Conservation (phyloP, 2,888 invertebrate genomes). For the Subacronicta megacephala region DNA sequence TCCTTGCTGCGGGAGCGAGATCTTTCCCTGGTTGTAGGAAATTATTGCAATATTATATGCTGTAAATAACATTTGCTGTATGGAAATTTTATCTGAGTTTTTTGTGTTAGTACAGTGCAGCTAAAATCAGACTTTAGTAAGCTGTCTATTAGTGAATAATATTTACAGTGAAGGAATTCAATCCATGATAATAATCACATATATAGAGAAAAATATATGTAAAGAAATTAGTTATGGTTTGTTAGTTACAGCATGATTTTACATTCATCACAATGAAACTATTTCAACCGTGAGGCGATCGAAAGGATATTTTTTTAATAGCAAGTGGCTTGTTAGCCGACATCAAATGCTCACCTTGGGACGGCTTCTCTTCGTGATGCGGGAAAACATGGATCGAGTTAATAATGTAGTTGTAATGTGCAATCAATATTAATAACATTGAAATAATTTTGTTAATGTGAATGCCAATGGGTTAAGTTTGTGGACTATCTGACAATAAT, state of each 20-base stretch:
- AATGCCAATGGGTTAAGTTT: slow-evolving; percentile 64
- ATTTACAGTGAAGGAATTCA: slow-evolving; percentile 9
- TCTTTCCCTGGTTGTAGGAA: slow-evolving; percentile 86
- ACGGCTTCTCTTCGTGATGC: slow-evolving; percentile 76
- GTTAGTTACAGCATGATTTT: slow-evolving; percentile 26
- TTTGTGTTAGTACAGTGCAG: slow-evolving; percentile 5
- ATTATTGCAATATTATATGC: slow-evolving; percentile 9
- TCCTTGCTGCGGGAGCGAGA: slow-evolving; percentile 93
- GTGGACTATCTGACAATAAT: slow-evolving; percentile 68
- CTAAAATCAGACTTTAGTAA: slow-evolving; percentile 2
- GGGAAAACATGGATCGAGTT: slow-evolving; percentile 76
- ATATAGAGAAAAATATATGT: neutral
- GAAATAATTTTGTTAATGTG: slow-evolving; percentile 64
- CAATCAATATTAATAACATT: slow-evolving; percentile 71
- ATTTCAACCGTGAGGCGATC: slow-evolving; percentile 18
- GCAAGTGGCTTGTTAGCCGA: slow-evolving; percentile 40
- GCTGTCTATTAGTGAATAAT: slow-evolving; percentile 6
- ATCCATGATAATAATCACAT: no score
- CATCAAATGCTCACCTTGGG: slow-evolving; percentile 71
- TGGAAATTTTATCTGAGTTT: neutral
- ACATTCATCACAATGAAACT: slow-evolving; percentile 22
- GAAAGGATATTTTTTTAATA: slow-evolving; percentile 22
- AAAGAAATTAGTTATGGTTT: neutral
- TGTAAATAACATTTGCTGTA: neutral
- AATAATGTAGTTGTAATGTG: slow-evolving; percentile 72